These are phyloP conservation scores for Stegana nigrithorax DNA, from an alignment of 2,888 invertebrate genomes.

Conservation along the genomic window DNA sequence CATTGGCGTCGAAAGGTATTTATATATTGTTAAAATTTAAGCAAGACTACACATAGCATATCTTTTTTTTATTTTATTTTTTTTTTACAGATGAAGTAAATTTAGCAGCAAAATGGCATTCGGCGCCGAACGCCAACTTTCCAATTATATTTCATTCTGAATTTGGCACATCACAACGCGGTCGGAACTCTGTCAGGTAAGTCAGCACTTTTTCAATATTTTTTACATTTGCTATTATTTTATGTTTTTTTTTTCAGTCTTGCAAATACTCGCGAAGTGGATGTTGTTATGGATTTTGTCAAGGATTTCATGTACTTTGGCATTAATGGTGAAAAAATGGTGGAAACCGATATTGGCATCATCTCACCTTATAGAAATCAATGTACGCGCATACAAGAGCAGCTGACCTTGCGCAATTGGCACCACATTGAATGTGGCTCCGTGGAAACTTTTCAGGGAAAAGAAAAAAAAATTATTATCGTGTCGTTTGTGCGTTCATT, in stretches of 20 bases:
- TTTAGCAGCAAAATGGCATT: slow-evolving; percentile 61
- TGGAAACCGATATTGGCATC: slow-evolving; percentile 71
- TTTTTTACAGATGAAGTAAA: slow-evolving; percentile 42
- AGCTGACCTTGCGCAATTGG: slow-evolving; percentile 53
- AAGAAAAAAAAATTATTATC: slow-evolving; percentile 84
- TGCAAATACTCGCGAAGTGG: slow-evolving; percentile 73
- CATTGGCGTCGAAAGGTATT: slow-evolving; percentile 55
- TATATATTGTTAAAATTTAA: not conserved
- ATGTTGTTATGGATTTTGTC: slow-evolving; percentile 73
- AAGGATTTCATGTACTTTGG: slow-evolving; percentile 69
- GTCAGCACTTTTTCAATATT: too few relatives aligned
- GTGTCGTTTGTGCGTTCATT: slow-evolving; percentile 80
- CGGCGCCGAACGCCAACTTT: slow-evolving; percentile 68
- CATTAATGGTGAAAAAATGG: slow-evolving; percentile 68
- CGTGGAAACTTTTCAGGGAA: slow-evolving; percentile 89
- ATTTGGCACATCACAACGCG: slow-evolving; percentile 70
- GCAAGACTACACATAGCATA: not conserved
- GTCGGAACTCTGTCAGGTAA: slow-evolving; percentile 46
- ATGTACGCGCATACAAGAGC: slow-evolving; percentile 65
- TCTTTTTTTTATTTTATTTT: not conserved
- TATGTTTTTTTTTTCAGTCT: slow-evolving; percentile 64
- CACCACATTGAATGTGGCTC: slow-evolving; percentile 78
- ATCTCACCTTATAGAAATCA: slow-evolving; percentile 72
- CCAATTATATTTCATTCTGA: slow-evolving; percentile 74
- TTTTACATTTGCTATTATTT: too few relatives aligned